Base-by-base conservation (phyloP, 2,888 invertebrate species). In the Pheosia tremula region DNA sequence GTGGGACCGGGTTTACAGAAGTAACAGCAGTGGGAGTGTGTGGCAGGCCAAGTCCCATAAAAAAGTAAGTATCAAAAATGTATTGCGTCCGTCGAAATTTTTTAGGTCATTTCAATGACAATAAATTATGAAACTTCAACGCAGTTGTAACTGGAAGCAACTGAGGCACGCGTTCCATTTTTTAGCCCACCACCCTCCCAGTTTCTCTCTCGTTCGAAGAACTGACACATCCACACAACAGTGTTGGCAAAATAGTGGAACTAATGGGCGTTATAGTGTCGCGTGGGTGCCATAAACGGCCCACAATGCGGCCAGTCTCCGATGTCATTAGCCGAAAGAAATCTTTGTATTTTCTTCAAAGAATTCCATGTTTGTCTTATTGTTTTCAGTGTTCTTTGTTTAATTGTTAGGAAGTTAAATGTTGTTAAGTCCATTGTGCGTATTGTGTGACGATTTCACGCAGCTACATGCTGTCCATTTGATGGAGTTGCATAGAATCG, bases 341-440 rank as follows among this genome's bases (percentile, higher is more conserved):
- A 84, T 85, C 83, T 81, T 90, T 87, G 86, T 85, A 65, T 55
- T 59, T 56, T 75, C 53, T 53, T 43, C 47, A 41, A 62, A 57
- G 62, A 61, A 77, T 78, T 79, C 71, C 76, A 74, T 67, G 73
- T 69, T 88, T 89, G 86, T 88, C 66, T 67, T 74, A 84, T 91
- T 91, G 91, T 91, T 87, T 88, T 85, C 83, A 83, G 72, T 82
- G 79, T 87, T 88, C 85, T 85, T 91, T 91, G 88, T 90, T 79
- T 82, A 75, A 89, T 92, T 93, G 91, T 91, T 88, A 86, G 89
- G 93, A 84, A 93, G 93, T 93, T 92, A 91, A 91, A 91, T 91
- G 90, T 88, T 83, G 90, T 92, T 90, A 90, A 88, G 75, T 76
- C 75, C 68, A 84, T 91, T 93, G 91, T 90, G 54, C 49, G 59